Evolutionary conservation across 2,113 vertebrate genomes (phyloP).

Genomic region (Mirza zaza): DNA sequence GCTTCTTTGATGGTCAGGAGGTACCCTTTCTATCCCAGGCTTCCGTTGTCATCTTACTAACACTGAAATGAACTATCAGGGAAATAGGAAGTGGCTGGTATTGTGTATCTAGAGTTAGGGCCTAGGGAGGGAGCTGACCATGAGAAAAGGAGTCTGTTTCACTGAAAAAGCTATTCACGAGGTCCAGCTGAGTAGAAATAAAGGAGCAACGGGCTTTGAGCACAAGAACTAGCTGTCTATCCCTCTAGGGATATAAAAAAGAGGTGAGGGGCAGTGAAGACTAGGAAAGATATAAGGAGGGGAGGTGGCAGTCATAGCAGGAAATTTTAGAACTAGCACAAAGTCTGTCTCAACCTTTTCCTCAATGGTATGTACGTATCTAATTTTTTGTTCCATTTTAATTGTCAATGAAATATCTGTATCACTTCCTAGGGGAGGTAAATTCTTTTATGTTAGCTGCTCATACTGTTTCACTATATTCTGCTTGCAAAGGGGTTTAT

Average conservation of each 20-base stretch:
- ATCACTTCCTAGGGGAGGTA: background rate
- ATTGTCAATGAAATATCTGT: background rate
- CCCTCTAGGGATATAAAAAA: background rate
- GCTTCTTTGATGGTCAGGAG: background rate
- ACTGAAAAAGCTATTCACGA: background rate
- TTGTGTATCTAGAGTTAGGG: background rate
- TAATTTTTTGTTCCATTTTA: conserved; percentile 31
- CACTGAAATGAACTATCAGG: background rate
- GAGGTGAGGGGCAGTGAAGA: background rate
- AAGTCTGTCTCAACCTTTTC: background rate
- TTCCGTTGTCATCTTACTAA: background rate
- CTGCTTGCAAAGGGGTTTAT: background rate
- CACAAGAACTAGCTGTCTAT: background rate
- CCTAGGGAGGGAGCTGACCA: background rate
- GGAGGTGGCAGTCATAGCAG: background rate
- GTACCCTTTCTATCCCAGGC: background rate
- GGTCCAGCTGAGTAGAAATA: background rate
- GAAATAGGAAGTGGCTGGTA: background rate
- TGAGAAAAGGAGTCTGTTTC: background rate
- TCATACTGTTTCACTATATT: background rate
- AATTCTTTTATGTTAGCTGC: background rate
- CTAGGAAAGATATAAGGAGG: background rate
- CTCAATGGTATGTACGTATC: background rate
- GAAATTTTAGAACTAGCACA: background rate
- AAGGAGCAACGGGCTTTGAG: background rate